Base-by-base conservation (phyloP, 2,113 vertebrate species). In the Bathybates hornii region DNA sequence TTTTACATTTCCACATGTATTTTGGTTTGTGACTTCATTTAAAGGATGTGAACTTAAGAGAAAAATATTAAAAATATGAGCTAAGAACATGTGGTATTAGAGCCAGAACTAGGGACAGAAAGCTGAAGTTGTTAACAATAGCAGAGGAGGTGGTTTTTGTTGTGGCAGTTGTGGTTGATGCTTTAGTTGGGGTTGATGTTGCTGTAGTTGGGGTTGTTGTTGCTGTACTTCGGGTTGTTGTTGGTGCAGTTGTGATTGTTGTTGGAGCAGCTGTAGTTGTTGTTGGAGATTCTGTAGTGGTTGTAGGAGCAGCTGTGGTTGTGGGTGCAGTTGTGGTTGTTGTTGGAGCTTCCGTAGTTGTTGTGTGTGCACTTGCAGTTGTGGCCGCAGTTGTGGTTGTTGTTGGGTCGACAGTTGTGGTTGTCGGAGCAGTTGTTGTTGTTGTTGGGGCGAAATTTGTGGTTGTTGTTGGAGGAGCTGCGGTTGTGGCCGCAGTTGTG, bases 401-500 rank as follows among this genome's bases (percentile, higher is more conserved):
- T 6, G 29, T 11, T 4, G 38, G 7, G 0, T 24, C 24, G 29
- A 32, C 1, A 27, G 27, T 4, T 27, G 27, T 27, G 27, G 27
- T 29, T 29, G 27, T 4, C 2, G 27, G 27, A 0, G 10, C 5
- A 2, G 10, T 41, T 11, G 4, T 1, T 41, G 10, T 5, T 41
- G 38, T 45, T 45, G 1, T 45, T 14, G 5, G 5, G 2, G 38
- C 2, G 24, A 24, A 1, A 24, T 3, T 24, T 41, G 38, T 12
- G 1, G 38, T 3, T 5, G 38, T 2, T 5, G 4, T 5, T 0
- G 38, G 4, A 1, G 9, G 2, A 2, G 4, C 0, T 5, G 38
- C 5, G 4, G 27, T 27, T 27, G 27, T 27, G 27, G 27, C 3
- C 3, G 27, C 27, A 27, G 27, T 27, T 27, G 27, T 27, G 1